Percentiles rank a stretch among this genome's conserved stretches.
Evolutionary conservation across 2,888 invertebrate species (phyloP).

Genomic region (Antheraea assamensis): DNA sequence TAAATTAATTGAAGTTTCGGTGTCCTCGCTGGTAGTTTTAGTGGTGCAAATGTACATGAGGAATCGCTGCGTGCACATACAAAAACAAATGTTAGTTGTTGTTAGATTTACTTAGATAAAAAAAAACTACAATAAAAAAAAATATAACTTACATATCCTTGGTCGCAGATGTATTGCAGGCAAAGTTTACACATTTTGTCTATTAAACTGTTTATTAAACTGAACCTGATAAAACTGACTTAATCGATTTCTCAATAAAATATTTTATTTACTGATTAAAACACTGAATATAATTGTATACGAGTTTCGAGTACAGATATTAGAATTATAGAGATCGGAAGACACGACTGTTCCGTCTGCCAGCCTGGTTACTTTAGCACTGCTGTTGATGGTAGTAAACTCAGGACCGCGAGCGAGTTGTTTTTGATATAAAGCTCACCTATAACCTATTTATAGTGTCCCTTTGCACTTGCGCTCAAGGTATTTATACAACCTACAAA

Average conservation of each 20-base stretch:
- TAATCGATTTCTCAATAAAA: too few species aligned
- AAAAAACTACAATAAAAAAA: background rate
- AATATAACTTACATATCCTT: background rate
- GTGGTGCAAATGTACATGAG: background rate
- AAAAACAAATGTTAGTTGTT: background rate
- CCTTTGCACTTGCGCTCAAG: background rate
- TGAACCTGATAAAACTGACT: too few species aligned
- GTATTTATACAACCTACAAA: background rate
- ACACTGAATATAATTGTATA: too few species aligned
- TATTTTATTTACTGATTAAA: too few species aligned
- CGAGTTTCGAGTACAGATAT: background rate
- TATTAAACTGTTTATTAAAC: background rate
- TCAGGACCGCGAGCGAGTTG: background rate
- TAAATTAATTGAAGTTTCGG: background rate
- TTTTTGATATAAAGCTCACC: background rate
- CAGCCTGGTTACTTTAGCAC: background rate
- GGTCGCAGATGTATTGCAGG: background rate
- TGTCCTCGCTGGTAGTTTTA: too few species aligned
- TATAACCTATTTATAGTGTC: background rate
- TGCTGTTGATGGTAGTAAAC: background rate
- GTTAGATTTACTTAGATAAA: background rate
- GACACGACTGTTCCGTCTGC: background rate
- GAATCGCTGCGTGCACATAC: background rate
- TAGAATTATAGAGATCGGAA: background rate
- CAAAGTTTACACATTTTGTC: background rate